Base-by-base conservation (phyloP, 30 jellyfish, hydroid and myxozoan species). In the Catostylus mosaicus region DNA sequence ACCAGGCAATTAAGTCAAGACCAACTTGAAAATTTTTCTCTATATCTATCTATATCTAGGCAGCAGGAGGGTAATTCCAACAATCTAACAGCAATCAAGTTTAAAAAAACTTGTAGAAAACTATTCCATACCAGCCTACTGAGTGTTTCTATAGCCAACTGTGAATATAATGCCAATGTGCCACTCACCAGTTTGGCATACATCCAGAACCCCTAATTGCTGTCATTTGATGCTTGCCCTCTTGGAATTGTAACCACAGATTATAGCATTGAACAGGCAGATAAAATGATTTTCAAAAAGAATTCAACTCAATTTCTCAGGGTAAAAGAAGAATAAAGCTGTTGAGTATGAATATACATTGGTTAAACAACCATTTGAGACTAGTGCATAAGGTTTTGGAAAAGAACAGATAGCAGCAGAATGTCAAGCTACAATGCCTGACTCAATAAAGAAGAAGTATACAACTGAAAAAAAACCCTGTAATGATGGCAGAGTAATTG, bases 1-100 rank as follows among this genome's bases (percentile, higher is more conserved):
- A 67, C 91, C 3, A n/a, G 91, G 35, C 84, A 52, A 40, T 48
- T 81, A 16, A 67, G 67, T 36, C 85, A 81, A 67, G 91, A 68
- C 51, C 84, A 77, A 3, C 48, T 81, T 24, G 91, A 81, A 30
- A 81, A 65, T 31, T 81, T 81, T 27, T 67, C 47, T 67, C 69
- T 76, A 14, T 30, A 51, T 1, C 61, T 62, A n/a, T n/a, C n/a
- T n/a, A n/a, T n/a, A n/a, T n/a, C n/a, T 1, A 35, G 82, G 19
- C 80, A 78, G 60, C 89, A 78, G 43, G 82, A 82, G 32, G 82
- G 82, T 7, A 51, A 57, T 56, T 9, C 65, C 11, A 82, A 78
- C 38, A 61, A 78, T 33, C 89, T 82, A 12, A 78, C 79, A 2
- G 81, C 75, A 19, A 36, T 51, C 30, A 57, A 51, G 23, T 50